Evolutionary conservation across 2,113 vertebrate species (phyloP).

Genomic region (Neomonachus schauinslandi): DNA sequence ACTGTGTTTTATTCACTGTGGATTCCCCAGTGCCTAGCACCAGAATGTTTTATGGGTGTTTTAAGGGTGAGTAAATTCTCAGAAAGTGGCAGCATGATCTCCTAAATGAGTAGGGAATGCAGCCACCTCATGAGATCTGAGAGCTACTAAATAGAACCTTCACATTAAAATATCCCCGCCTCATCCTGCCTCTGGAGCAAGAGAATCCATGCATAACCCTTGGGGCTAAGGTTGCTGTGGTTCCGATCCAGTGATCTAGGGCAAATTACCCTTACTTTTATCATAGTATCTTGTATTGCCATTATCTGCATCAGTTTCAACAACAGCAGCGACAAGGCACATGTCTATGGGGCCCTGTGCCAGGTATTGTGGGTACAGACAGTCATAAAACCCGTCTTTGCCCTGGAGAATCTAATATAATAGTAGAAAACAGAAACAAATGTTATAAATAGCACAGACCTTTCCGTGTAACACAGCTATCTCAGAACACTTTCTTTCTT

Average conservation of each 20-base stretch:
- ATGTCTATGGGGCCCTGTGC: neutral
- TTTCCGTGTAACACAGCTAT: neutral
- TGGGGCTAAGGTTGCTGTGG: neutral
- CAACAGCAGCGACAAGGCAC: neutral
- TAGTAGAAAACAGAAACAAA: slow-evolving; percentile 5
- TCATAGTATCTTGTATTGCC: neutral
- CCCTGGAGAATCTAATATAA: neutral
- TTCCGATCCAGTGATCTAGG: neutral
- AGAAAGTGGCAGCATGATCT: neutral
- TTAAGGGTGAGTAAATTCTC: slow-evolving; percentile 6
- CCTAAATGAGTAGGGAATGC: neutral
- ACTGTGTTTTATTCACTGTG: slow-evolving; percentile 24
- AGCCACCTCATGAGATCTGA: neutral
- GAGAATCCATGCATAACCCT: neutral
- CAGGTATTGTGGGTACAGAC: neutral
- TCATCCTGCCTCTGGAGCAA: neutral
- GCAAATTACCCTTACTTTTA: neutral
- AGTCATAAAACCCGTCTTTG: neutral
- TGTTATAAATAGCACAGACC: neutral
- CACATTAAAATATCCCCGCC: neutral
- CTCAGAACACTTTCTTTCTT: neutral
- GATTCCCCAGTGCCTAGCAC: neutral
- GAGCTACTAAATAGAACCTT: neutral
- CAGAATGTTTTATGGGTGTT: slow-evolving; percentile 35
- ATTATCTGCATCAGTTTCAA: neutral